These are phyloP conservation scores for Porites divaricata DNA, from an alignment of 92 coral and sea anemone genomes.

Conservation along the genomic window DNA sequence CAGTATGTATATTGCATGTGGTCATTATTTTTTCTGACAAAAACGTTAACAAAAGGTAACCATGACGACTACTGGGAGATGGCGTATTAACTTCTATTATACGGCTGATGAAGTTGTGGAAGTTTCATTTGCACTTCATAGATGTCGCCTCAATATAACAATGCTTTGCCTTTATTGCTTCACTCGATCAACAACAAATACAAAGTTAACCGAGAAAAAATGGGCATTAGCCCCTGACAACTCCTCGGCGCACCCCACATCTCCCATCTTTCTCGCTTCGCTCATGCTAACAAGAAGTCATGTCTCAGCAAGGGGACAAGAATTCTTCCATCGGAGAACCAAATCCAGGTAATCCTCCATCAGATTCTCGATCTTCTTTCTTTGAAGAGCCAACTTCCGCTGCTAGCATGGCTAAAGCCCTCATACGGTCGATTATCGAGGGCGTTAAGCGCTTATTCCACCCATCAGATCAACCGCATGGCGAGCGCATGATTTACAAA, in stretches of 20 bases:
- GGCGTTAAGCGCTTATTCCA: no score
- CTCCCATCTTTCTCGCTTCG: slow-evolving; percentile 38
- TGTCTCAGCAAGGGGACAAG: background rate
- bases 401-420: no score
- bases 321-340: background rate
- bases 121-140: slow-evolving; percentile 52
- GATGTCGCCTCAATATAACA: slow-evolving; percentile 61
- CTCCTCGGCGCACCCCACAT: slow-evolving; percentile 25
- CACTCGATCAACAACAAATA: background rate
- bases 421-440: no score
- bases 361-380: no score
- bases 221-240: background rate
- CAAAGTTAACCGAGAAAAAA: background rate
- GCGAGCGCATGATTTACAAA: background rate
- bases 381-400: no score
- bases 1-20: no score
- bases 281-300: slow-evolving; percentile 37
- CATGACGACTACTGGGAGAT: no score
- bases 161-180: slow-evolving; percentile 32
- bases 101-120: no score
- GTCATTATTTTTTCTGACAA: no score
- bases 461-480: slow-evolving; percentile 1
- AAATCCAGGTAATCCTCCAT: no score
- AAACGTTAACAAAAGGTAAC: no score
- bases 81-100: no score